Base-by-base conservation (phyloP, 1,140 invertebrate genomes). In the Helicorthomorpha holstii region DNA sequence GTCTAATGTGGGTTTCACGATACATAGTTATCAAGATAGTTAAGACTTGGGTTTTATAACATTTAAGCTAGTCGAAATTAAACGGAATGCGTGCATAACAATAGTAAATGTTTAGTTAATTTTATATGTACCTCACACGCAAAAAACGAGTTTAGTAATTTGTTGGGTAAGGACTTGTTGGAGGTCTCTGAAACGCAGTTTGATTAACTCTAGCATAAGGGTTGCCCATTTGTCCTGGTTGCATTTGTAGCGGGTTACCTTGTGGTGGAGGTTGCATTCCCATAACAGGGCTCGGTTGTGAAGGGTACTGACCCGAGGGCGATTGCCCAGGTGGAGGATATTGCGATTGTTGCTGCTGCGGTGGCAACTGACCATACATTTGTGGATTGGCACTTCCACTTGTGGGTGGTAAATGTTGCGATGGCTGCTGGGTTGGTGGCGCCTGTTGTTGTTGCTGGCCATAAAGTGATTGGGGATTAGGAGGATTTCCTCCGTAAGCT, bases 161-260 rank as follows among this genome's bases (percentile, higher is more conserved):
- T 3, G 3, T 22, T 46, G 4, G 50, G 3, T 19, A 23, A 46
- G 41, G 23, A 7, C 7, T 16, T 48, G 50, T 23, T 22, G 49
- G 49, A 12, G 48, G 48, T 4, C 50, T 41, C 3, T 38, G 41
- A 43, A 43, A 51, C 10, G 10, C 50, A 2, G 21, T 19, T n/a
- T 41, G 7, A 7, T 38, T 44, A 4, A 38, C 50, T 26, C 50
- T 10, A 45, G 50, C 34, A 46, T 51, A 51, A 46, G 50, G 50
- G 23, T 51, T 51, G 16, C 23, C 41, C 4, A 19, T 25, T 22
- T 46, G 44, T 19, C 19, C n/a, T n/a, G n/a, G 38, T 41, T 41
- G 38, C 12, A 41, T 41, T 41, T 12, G 38, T 12, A 12, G 12
- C 3, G 38, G 41, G 19, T 3, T 27, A 10, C 21, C 26, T 21